Evolutionary conservation across 2,888 invertebrate species (phyloP).

Genomic region (Mythimna albipuncta): DNA sequence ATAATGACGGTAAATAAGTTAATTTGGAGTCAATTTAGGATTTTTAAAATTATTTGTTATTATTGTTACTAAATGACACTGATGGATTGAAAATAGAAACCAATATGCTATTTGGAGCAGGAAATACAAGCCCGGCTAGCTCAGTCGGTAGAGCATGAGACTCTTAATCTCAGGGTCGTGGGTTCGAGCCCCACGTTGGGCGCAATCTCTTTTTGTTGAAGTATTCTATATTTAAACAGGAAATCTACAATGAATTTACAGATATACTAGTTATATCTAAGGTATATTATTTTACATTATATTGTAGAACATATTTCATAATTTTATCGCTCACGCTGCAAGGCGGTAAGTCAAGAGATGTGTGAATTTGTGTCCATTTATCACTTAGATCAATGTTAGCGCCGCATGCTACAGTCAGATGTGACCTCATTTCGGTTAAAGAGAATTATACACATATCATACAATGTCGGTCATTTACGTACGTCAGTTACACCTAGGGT

Average conservation of each 20-base stretch:
- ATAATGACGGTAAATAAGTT: neutral
- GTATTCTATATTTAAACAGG: conserved; percentile 52
- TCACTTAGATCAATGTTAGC: conserved; percentile 64
- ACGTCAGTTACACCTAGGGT: conserved; percentile 23
- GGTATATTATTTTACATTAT: conserved; percentile 5
- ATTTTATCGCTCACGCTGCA: conserved; percentile 13
- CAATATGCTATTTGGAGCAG: neutral
- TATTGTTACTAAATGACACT: neutral
- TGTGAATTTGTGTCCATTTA: conserved; percentile 59
- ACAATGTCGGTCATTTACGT: conserved; percentile 48
- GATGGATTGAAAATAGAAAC: neutral
- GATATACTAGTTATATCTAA: too few relatives aligned
- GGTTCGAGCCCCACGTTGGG: conserved; percentile 92
- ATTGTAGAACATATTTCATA: neutral
- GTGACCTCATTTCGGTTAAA: conserved; percentile 64
- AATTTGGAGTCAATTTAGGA: neutral
- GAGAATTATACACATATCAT: conserved; percentile 62
- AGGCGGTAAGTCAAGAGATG: conserved; percentile 26
- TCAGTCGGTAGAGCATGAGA: conserved; percentile 92
- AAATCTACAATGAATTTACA: neutral
- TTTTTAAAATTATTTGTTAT: neutral
- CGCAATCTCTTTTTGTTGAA: conserved; percentile 69
- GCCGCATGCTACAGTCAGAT: conserved; percentile 59
- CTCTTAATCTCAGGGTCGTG: conserved; percentile 93
- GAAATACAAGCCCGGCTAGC: conserved; percentile 85